Evolutionary conservation across 2,113 vertebrate genomes (phyloP), one percentile per base, ranked within the genome.

Genomic region (Struthio camelus): DNA sequence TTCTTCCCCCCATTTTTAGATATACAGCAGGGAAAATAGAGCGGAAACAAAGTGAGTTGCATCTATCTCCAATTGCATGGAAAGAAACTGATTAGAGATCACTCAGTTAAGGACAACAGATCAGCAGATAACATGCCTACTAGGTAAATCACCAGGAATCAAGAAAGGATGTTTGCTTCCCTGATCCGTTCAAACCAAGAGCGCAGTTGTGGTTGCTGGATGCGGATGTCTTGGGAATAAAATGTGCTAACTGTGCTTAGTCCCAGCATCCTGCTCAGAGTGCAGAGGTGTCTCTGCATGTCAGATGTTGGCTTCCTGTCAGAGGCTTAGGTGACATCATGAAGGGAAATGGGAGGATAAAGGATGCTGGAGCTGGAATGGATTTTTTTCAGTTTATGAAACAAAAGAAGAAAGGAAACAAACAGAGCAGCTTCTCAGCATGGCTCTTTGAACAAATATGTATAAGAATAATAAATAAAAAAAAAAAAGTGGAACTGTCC

Each of bases 401-500:
- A 97, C 97, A 97, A 97, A 96, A 97, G 96, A 92, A 85, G 87
- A 97, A 94, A 95, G 95, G 95, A 95, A 97, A 89, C 95, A 97
- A 97, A 96, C 84, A 96, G 69, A 93, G 67, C 67, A 90, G 89
- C 78, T 96, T 95, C 95, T 94, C 87, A 95, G 91, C 93, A 87
- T 85, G 96, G 93, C 54, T 94, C 91, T 94, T 92, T 93, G 96
- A 95, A 93, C 71, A 95, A 93, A 71, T 85, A 88, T 48, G 67
- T 95, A 78, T 82, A 78, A 95, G 94, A 96, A 95, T 89, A 91
- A 95, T 93, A 91, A 97, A 91, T 77, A 48, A 69, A 83, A 80
- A 56, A 70, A 88, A 70, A 25, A 5, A 80, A 85, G 91, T 89
- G 85, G 79, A 96, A 87, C 71, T 78, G 89, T 95, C 96, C 89